Evolutionary conservation across 2,888 invertebrate species (phyloP).

Genomic region (Cheilosia urbana): DNA sequence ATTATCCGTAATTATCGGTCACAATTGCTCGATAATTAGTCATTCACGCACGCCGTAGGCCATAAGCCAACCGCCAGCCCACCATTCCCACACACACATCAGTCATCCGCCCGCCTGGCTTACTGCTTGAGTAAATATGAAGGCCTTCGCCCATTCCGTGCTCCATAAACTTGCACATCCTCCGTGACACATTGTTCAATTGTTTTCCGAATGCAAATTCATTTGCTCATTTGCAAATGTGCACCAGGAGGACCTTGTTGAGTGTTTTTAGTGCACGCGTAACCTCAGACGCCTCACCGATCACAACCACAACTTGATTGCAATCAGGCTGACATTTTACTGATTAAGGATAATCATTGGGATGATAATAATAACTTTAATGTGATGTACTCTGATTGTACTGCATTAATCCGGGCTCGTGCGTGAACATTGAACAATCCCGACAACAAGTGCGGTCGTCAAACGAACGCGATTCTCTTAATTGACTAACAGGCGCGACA

Average conservation of each 20-base stretch:
- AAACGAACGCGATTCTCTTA: constrained; percentile 1
- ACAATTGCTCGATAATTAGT: constrained; percentile 73
- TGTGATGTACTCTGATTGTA: not conserved
- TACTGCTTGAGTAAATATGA: constrained; percentile 14
- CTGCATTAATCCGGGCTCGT: constrained; percentile 15
- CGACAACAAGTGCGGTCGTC: constrained; percentile 19
- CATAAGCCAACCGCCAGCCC: constrained; percentile 15
- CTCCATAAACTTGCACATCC: not conserved
- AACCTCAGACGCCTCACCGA: not conserved
- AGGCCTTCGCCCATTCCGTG: not conserved
- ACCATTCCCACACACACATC: constrained; percentile 10
- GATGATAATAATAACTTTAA: constrained; percentile 29
- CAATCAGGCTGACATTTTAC: constrained; percentile 56
- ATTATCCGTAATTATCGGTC: constrained; percentile 70
- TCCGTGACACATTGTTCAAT: not conserved
- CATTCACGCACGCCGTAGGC: constrained; percentile 45
- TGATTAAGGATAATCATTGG: constrained; percentile 59
- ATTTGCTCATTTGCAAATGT: constrained; percentile 27
- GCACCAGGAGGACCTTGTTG: not conserved
- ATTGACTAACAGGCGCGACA: constrained; percentile 24
- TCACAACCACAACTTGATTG: constrained; percentile 36
- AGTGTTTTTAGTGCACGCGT: not conserved
- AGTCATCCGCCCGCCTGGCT: not conserved
- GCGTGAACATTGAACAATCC: constrained; percentile 15
- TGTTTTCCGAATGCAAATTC: constrained; percentile 48